A percentile compares a stretch with the other conserved stretches of the same genome.
phyloP scores from a whole-genome alignment of 2,888 invertebrate genomes.

The Lithophane leautieri region DNA sequence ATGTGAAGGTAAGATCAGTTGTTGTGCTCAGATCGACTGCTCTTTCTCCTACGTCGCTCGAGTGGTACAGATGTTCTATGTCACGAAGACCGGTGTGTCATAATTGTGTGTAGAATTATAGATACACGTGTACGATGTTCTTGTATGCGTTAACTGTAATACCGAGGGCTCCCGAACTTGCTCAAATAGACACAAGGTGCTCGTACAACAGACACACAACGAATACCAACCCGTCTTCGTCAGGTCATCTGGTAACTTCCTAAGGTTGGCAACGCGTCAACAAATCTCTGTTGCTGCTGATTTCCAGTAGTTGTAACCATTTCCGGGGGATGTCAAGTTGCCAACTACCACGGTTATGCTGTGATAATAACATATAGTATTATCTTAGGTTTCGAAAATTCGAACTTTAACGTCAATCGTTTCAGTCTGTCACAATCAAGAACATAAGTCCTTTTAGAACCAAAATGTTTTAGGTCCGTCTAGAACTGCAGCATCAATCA shows the following conservation, averaged over 20 bases:
- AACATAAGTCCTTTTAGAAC: not conserved
- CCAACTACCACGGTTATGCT: not conserved
- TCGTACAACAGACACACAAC: too few relatives aligned
- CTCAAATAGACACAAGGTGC: not conserved
- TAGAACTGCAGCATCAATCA: not conserved
- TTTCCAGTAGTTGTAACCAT: slow-evolving; percentile 6
- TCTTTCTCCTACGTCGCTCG: not conserved
- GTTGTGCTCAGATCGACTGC: too few relatives aligned
- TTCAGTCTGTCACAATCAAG: not conserved
- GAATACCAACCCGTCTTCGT: not conserved
- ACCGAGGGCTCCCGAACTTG: not conserved
- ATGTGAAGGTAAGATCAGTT: not conserved
- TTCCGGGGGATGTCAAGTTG: slow-evolving; percentile 6
- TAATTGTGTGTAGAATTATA: not conserved
- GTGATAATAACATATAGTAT: slow-evolving; percentile 37
- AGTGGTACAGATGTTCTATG: not conserved
- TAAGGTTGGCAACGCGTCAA: slow-evolving; percentile 1
- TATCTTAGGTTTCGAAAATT: slow-evolving; percentile 26
- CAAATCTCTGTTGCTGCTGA: not conserved
- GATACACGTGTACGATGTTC: not conserved
- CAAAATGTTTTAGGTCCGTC: not conserved
- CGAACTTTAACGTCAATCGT: slow-evolving; percentile 1
- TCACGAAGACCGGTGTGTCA: not conserved
- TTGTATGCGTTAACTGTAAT: not conserved
- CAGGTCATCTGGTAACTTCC: not conserved